Evolutionary conservation across 2,113 vertebrate species (phyloP), one percentile per base, ranked within the genome.

Genomic region (Pollimyrus isidori): DNA sequence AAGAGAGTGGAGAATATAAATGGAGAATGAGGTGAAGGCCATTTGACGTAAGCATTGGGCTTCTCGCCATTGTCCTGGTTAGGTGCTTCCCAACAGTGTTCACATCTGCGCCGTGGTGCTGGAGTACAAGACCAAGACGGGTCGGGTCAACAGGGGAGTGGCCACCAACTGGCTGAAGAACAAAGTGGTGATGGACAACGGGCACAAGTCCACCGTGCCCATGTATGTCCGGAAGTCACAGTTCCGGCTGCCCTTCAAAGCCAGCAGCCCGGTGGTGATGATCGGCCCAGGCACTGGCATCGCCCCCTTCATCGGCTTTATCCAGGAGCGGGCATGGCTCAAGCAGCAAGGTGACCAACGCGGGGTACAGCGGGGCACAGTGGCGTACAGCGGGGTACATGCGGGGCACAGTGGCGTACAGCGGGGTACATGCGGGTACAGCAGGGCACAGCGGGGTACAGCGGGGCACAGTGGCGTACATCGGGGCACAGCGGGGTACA

Each of bases 211-310:
- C 65, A 93, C 93, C 52, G 96, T 97, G 88, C 97, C 97, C 91
- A 95, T 97, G 95, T 97, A 95, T 0, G 96, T 97, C 7, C 95
- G 97, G 76, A 97, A 97, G 92, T 97, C 97, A 0, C 97, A 97
- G 92, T 97, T 97, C 89, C 95, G 96, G 46, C 93, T 97, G 90
- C 97, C 97, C 39, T 97, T 96, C 94, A 97, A 97, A 90, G 69
- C 96, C 91, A 95, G 94, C 93, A 97, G 95, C 0, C 96, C 97
- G 0, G 91, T 97, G 50, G 91, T 97, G 91, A 97, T 97, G 97
- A 94, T 97, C 0, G 97, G 97, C 0, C 97, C 97, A 0, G 97
- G 97, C 5, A 97, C 97, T 0, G 97, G 97, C 23, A 42, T 97
- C 0, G 97, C 97, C 23, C 97, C 97, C 73, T 97, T 97, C 92